Percentiles rank a stretch among this genome's conserved stretches.
Evolutionary conservation across 2,888 invertebrate genomes (phyloP).

Genomic region (Mongoloraphidia duomilia): DNA sequence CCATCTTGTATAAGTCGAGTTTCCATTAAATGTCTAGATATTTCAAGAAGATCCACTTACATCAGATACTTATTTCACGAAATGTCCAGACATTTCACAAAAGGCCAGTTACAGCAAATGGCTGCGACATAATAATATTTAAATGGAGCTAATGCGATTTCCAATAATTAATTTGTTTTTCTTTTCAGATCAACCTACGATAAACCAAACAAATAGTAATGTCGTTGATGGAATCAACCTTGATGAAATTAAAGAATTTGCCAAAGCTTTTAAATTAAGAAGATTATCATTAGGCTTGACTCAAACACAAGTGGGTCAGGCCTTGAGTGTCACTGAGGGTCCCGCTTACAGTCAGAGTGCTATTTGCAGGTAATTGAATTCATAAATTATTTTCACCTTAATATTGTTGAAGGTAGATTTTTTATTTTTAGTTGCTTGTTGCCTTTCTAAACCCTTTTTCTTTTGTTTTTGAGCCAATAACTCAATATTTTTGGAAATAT

Average conservation of each 20-base stretch:
- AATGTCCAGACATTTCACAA: too few species aligned
- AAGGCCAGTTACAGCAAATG: too few species aligned
- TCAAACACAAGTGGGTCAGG: slow-evolving; percentile 95
- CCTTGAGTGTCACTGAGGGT: slow-evolving; percentile 89
- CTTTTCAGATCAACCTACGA: slow-evolving; percentile 70
- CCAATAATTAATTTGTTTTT: neutral
- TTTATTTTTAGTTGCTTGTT: slow-evolving; percentile 1
- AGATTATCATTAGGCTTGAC: slow-evolving; percentile 87
- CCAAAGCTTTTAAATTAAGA: slow-evolving; percentile 89
- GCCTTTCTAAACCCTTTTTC: neutral
- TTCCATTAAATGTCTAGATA: too few species aligned
- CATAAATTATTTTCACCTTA: slow-evolving; percentile 5
- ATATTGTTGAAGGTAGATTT: too few species aligned
- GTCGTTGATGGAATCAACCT: slow-evolving; percentile 93
- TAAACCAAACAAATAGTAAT: slow-evolving; percentile 85
- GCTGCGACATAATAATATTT: too few species aligned
- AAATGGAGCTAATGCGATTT: too few species aligned
- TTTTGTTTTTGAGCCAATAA: neutral
- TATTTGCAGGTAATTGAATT: slow-evolving; percentile 84
- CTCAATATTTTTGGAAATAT: neutral
- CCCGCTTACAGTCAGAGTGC: slow-evolving; percentile 98
- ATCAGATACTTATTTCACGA: too few species aligned
- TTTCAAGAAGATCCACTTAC: too few species aligned
- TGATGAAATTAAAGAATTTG: slow-evolving; percentile 97
- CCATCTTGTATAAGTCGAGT: too few species aligned